Base-by-base conservation (phyloP, 2,113 vertebrate genomes). In the Thymallus thymallus region DNA sequence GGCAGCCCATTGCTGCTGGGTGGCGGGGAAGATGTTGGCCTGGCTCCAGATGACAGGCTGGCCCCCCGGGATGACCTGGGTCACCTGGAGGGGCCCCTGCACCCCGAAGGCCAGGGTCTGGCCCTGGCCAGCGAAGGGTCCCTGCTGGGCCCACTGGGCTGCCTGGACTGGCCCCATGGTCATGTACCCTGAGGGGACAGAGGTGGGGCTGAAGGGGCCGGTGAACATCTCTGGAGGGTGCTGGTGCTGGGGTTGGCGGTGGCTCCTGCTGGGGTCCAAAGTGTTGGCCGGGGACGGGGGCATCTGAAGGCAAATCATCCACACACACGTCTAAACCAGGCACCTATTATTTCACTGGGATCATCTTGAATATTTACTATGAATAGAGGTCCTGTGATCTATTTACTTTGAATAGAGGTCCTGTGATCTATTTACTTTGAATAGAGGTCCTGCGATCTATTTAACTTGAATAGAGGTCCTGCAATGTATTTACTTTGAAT, bases 261-360 rank as follows among this genome's bases (percentile, higher is more conserved):
- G 85, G 88, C 94, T 95, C 88, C 96, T 93, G 89, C 94, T 94
- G 4, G 96, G 94, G 91, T 96, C 96, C 94, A 99, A 94, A 82
- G 96, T 96, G 94, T 97, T 97, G 94, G 97, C 97, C 90, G 98
- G 98, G 87, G 97, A 98, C 55, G 96, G 96, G 79, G 98, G 98
- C 91, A 96, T 98, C 98, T 99, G 84, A 20, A 68, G 35, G 35
- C 35, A 41, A 41, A 41, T 41, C 35, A 41, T 10, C 9, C 35
- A 41, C 35, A 41, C 77, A 29, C 74, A 22, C 72, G 35, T 80
- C 81, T 84, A 87, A 41, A 41, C 35, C 35, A 10, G 35, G 35
- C 35, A 41, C 35, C 9, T 10, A 41, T 41, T 10, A 10, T 41
- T 41, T 41, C 35, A 60, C 56, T 23, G n/a, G 56, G 56, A 13